phyloP scores from a whole-genome alignment of 2,888 invertebrate species.

The Thymelicus sylvestris region DNA sequence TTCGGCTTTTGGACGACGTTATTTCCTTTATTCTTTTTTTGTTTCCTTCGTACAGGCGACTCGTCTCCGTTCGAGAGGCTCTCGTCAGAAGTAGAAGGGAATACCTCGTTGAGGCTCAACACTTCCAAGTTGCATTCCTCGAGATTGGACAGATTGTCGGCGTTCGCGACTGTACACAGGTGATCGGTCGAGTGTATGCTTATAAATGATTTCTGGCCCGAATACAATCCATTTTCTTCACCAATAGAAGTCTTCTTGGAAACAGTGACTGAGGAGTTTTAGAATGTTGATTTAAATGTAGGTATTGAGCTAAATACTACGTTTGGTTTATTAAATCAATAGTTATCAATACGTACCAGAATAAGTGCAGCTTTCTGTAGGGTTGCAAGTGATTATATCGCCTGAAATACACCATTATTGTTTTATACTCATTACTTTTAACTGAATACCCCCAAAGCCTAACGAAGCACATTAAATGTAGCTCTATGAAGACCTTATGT shows the following conservation, averaged over 20 bases:
- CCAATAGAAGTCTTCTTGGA: conserved; percentile 69
- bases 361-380: conserved; percentile 67
- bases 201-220: conserved; percentile 76
- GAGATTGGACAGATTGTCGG: conserved; percentile 57
- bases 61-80: conserved; percentile 76
- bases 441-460: no score
- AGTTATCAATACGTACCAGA: conserved; percentile 60
- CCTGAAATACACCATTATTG: conserved; percentile 58
- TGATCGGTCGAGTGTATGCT: conserved; percentile 80
- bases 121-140: conserved; percentile 79
- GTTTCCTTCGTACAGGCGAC: conserved; percentile 58
- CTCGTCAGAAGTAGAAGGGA: conserved; percentile 79
- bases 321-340: no score
- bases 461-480: no score
- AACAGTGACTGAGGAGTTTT: conserved; percentile 64
- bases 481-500: no score
- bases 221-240: conserved; percentile 57
- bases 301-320: no score
- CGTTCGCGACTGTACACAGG: conserved; percentile 68
- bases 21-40: conserved; percentile 49
- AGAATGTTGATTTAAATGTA: neutral
- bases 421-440: neutral
- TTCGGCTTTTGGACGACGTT: conserved; percentile 50
- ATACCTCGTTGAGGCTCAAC: conserved; percentile 75
- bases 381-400: conserved; percentile 59